Base-by-base conservation (phyloP, 92 coral and sea anemone species). In the Metridium senile region DNA sequence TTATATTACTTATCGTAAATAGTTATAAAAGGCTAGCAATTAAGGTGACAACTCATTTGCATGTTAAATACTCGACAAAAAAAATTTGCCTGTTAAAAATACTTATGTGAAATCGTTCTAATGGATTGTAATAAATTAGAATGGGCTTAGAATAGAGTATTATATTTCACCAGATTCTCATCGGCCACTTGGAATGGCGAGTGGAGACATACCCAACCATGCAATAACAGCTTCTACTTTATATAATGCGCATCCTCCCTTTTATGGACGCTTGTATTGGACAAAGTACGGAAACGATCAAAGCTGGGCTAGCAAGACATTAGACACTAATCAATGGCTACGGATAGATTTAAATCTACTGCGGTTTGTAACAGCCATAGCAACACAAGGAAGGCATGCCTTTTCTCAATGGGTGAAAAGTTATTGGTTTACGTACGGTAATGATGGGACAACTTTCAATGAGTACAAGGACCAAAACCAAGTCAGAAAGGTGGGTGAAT, bases 391-490 rank as follows among this genome's bases (percentile, higher is more conserved):
- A 31, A 43, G 75, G 20, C 61, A 43, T 51, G 18, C 1, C 1
- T 0, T 0, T 31, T 0, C 49, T 39, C 76, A 71, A 26, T 17
- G 76, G 63, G 76, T 71, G 4, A 46, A 16, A 29, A 71, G 62
- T 20, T 71, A 71, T 54, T 49, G 29, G 31, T 19, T 71, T 31
- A 11, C 63, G 64, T 71, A 71, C 62, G 33, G 79, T 10, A 74
- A 58, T 19, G 70, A 74, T 45, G 17, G 33, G 20, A 26, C 65
- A 26, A 59, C 65, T 7, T 59, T 22, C 13, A 59, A 22, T 26
- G 65, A 59, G 32, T 59, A 61, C 46, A 21, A 53, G 23, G 58
- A 74, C 13, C 49, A 39, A 62, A 46, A 45, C 20, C 66, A 43
- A 56, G 69, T 33, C 8, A 62, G 39, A 28, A 74, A 74, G 79